Conservation (phyloP, 2,888 invertebrate genomes). For the Zygogramma bicolorata region DNA sequence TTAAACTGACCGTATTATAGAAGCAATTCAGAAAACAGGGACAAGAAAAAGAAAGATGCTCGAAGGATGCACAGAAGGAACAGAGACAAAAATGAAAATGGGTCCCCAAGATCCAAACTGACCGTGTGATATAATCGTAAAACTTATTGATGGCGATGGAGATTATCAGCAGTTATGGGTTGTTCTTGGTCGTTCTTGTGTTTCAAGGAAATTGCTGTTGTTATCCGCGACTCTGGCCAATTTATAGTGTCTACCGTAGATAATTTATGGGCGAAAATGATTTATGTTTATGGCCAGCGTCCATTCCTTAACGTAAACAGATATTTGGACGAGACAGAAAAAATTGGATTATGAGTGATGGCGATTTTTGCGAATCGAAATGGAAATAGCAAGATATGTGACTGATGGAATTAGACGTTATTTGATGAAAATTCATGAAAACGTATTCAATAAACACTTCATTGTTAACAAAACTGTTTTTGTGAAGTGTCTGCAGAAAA, state of each 20-base stretch:
- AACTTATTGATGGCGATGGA: conserved; percentile 64
- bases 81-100: conserved; percentile 10
- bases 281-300: conserved; percentile 25
- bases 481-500: too few relatives aligned
- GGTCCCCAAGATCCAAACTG: conserved; percentile 53
- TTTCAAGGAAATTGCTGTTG: conserved; percentile 61
- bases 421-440: too few relatives aligned
- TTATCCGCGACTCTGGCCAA: conserved; percentile 52
- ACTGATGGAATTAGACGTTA: too few relatives aligned
- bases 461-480: too few relatives aligned
- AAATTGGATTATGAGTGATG: not conserved
- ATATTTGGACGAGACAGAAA: not conserved
- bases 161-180: conserved; percentile 65
- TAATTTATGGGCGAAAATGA: conserved; percentile 34
- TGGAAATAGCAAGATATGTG: too few relatives aligned
- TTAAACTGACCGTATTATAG: conserved; percentile 60
- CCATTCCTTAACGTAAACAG: not conserved
- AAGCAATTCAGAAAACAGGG: conserved; percentile 41
- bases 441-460: too few relatives aligned
- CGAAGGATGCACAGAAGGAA: conserved; percentile 7
- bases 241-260: conserved; percentile 44
- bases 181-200: conserved; percentile 63
- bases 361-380: too few relatives aligned
- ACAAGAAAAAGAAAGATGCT: conserved; percentile 27
- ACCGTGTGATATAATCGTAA: conserved; percentile 63